Evolutionary conservation across 2,113 vertebrate species (phyloP), one percentile per base, ranked within the genome.

Genomic region (Rissa tridactyla): DNA sequence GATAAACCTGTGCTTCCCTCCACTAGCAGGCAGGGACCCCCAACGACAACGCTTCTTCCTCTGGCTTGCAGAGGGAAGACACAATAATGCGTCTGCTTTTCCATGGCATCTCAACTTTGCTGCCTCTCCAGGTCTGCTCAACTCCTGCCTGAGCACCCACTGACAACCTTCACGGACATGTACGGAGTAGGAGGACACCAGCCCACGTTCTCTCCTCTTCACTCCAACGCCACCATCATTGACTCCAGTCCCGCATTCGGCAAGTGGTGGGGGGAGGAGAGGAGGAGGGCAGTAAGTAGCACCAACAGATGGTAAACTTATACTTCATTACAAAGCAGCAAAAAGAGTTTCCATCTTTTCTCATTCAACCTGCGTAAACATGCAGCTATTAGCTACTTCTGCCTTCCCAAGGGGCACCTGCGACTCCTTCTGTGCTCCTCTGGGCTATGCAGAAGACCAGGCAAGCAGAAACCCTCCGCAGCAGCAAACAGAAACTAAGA

Each of bases 111-210:
- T 49, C 1, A 1, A 46, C 64, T 84, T 61, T 61, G 20, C 42
- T 94, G 49, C 26, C 16, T 70, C 7, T 49, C 30, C 34, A 30
- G 19, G 25, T 40, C n/a, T 80, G 58, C 36, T 65, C 40, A 38
- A 5, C 9, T 27, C 7, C 34, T 26, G 16, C 22, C 36, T 3
- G 0, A 0, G 1, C 30, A 27, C 4, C 3, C 76, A 30, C 49
- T 12, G 51, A 57, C 19, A 65, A 17, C 13, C 19, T 77, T n/a
- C 21, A 52, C 0, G 1, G 22, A 7, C 13, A 17, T 0, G 0
- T 26, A 26, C 49, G 26, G 22, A 62, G 9, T 1, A 5, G 30
- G n/a, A 70, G 20, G 14, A 44, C 0, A 0, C 38, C 78, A 34
- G 46, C 5, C 23, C 38, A 36, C 1, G 1, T 8, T 38, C 58